Evolutionary conservation across 35 echinoderm and acorn worm species (phyloP).

Genomic region (Lytechinus variegatus): DNA sequence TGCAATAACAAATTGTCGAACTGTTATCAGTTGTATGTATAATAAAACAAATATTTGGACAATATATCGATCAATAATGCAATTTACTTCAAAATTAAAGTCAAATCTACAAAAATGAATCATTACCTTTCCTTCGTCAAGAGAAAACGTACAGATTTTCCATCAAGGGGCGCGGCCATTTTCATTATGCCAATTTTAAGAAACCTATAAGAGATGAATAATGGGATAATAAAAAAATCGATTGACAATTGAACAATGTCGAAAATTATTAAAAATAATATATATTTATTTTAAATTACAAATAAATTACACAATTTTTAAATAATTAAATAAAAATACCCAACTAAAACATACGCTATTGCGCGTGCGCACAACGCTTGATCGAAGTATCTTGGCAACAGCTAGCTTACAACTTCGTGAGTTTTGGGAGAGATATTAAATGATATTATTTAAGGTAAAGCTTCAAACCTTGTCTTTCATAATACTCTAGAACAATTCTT

Average conservation of each 20-base stretch:
- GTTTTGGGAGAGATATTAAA: background rate
- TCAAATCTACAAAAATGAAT: background rate
- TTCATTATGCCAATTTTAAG: background rate
- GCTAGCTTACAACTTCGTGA: background rate
- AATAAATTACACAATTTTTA: background rate
- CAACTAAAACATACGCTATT: background rate
- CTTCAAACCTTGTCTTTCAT: background rate
- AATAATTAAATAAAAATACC: background rate
- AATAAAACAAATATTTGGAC: background rate
- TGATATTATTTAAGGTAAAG: background rate
- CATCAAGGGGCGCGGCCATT: slow-evolving; percentile 43
- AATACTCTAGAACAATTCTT: background rate
- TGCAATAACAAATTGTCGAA: background rate
- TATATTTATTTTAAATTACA: background rate
- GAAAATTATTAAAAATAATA: background rate
- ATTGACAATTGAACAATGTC: background rate
- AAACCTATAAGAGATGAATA: too few species aligned
- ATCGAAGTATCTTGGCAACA: slow-evolving; percentile 19
- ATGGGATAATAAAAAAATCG: too few species aligned
- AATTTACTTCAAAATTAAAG: background rate
- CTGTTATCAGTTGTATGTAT: background rate
- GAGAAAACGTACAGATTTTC: background rate
- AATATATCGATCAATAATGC: background rate
- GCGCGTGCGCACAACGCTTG: background rate
- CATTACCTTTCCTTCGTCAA: background rate